Evolutionary conservation across 2,888 invertebrate species (phyloP), one percentile per base, ranked within the genome.

Genomic region (Phrixothrix hirtus): DNA sequence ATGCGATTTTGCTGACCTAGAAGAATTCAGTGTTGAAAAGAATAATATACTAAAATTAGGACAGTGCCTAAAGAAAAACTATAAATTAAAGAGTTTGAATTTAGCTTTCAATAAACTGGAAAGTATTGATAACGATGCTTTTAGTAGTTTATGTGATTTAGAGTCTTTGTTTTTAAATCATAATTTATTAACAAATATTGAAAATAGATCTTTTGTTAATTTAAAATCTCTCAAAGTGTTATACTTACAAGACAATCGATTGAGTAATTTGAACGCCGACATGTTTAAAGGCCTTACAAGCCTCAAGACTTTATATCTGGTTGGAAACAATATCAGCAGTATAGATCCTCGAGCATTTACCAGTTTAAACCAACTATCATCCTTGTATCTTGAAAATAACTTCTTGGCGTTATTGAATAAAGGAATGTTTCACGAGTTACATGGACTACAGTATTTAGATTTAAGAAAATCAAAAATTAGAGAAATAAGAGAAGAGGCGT

Each of bases 181-280:
- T 41, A 77, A 77, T 57, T 62, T 61, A 30, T 71, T 77, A 57
- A 68, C 66, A 37, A 60, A 63, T 7, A 55, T 77, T 27, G 72
- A 75, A 21, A 67, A 68, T 1, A 68, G 74, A 26, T 68, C 74
- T 11, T 32, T 32, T n/a, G 5, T 2, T 2, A 32, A 32, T 5
- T 10, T 32, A 32, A 11, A 4, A 13, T 32, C 32, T n/a, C 14
- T 32, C 2, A 11, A 13, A n/a, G 4, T 6, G 2, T 32, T 32
- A 2, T 11, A 21, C 10, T 25, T 37, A 2, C 1, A 16, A 1
- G 9, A 16, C 3, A 37, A 37, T 11, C 5, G 9, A 5, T 9
- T 37, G n/a, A 2, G 2, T 13, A 3, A 14, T 1, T 1, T 34
- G 1, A n/a, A 9, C 2, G 16, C n/a, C 1, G 16, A 34, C 1